Evolutionary conservation across 2,888 invertebrate species (phyloP), one percentile per base, ranked within the genome.

Genomic region (Yponomeuta cagnagella): DNA sequence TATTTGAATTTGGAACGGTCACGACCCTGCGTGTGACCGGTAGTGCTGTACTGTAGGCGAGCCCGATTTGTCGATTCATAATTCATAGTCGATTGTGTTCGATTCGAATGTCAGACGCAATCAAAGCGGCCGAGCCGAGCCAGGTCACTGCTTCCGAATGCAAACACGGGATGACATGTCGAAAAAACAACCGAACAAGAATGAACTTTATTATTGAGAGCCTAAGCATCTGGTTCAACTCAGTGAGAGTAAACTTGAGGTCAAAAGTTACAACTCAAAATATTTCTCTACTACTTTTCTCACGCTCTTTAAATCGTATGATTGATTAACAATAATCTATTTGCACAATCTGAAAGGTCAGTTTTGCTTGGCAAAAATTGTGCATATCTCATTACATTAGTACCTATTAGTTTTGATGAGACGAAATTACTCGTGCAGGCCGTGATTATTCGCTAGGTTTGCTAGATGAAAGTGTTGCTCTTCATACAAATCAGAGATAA

Each of bases 101-200:
- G 86, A 90, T 83, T 85, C 82, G 86, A 90, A 89, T 89, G 89
- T 88, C 90, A 89, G 87, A 76, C 82, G 84, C 87, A 91, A 92
- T 92, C 91, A 90, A 82, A 77, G 48, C 37, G 75, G 77, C 78
- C 80, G 75, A 80, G 77, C 78, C 80, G 75, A 80, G 83, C 79
- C 89, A 87, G 91, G 90, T 91, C 91, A 89, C 80, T 81, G 90
- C 90, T 88, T 90, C 89, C 80, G 87, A 86, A 85, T 83, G 82
- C 80, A 90, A 90, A 91, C 84, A 81, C 82, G 83, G 80, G 82
- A 83, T 83, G 90, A 90, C 90, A 84, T 80, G 6, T 67, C n/a
- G 52, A 58, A 58, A 58, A 58, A 58, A 12, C 52, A 15, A 58
- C 5, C 52, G 15, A 58, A 58, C 15, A 5, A 58, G 52, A 58